Evolutionary conservation across 2,797 vertebrate genomes (phyloP).

Genomic region (Protosalanx chinensis): DNA sequence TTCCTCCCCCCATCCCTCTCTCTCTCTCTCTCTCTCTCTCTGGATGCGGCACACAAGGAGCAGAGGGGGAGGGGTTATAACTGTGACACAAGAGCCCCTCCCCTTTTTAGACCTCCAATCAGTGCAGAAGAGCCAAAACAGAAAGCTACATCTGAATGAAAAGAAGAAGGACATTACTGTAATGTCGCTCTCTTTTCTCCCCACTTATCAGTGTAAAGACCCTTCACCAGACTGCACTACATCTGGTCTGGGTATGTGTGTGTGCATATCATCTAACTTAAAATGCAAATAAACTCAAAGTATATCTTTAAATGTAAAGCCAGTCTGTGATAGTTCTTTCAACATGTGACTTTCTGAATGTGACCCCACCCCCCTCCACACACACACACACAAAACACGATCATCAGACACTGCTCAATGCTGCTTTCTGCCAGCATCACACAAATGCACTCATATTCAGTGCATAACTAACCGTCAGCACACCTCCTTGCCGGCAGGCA

Average conservation of each 20-base stretch:
- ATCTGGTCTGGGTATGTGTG: too few species aligned
- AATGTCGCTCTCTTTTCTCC: too few species aligned
- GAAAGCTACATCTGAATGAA: slow-evolving; percentile 33
- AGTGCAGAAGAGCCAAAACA: slow-evolving; percentile 9
- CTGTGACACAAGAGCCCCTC: slow-evolving; percentile 39
- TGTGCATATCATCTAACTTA: too few species aligned
- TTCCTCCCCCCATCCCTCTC: slow-evolving; percentile 19
- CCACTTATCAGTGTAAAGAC: slow-evolving; percentile 2
- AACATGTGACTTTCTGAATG: not conserved
- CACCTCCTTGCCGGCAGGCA: not conserved
- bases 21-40: slow-evolving; percentile 26
- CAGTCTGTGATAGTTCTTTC: too few species aligned
- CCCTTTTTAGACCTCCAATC: slow-evolving; percentile 36
- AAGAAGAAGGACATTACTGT: slow-evolving; percentile 28
- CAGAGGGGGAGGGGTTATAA: slow-evolving; percentile 36
- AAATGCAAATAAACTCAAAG: too few species aligned
- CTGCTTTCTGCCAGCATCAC: not conserved
- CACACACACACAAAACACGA: not conserved
- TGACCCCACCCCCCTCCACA: not conserved
- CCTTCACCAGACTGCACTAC: too few species aligned
- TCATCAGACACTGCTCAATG: not conserved
- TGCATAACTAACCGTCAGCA: not conserved
- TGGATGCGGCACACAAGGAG: slow-evolving; percentile 43
- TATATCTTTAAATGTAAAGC: too few species aligned
- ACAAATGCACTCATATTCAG: not conserved